Percentiles rank a stretch among this genome's conserved stretches.
Evolutionary conservation across 2,113 vertebrate species (phyloP).

Genomic region (Solea solea): DNA sequence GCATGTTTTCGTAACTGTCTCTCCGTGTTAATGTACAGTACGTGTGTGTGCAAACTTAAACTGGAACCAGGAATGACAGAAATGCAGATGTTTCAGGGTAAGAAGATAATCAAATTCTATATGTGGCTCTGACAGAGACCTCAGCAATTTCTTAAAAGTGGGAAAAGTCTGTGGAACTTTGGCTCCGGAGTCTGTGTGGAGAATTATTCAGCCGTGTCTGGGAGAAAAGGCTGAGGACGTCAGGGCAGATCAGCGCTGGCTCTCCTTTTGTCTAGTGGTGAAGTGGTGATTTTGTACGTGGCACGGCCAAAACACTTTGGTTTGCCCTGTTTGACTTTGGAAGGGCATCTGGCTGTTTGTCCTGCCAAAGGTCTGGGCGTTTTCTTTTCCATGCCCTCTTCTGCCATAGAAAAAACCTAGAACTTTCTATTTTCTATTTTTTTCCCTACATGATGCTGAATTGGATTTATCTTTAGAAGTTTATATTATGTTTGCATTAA

Average conservation of each 20-base stretch:
- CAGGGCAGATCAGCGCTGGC: neutral
- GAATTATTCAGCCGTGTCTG: constrained; percentile 2
- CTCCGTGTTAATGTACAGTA: neutral
- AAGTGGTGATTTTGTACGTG: constrained; percentile 8
- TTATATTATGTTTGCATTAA: no score
- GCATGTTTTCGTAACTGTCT: no score
- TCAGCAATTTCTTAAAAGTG: constrained; percentile 30
- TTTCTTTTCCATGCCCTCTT: constrained; percentile 4
- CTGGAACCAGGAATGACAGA: constrained; percentile 11
- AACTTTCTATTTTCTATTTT: neutral
- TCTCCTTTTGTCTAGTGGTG: constrained; percentile 15
- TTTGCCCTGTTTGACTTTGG: constrained; percentile 26
- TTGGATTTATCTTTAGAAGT: no score
- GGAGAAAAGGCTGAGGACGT: constrained; percentile 8
- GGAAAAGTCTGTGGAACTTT: constrained; percentile 44
- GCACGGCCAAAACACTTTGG: constrained; percentile 27
- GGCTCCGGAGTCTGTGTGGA: neutral
- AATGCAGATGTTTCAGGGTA: constrained; percentile 9
- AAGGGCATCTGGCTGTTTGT: constrained; percentile 48
- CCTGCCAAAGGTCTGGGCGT: constrained; percentile 35
- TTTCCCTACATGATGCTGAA: no score
- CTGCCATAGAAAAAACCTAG: neutral
- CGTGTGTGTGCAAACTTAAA: neutral
- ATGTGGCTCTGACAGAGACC: constrained; percentile 16
- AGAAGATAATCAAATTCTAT: constrained; percentile 7